A percentile compares a stretch with the other conserved stretches of the same genome.
Evolutionary conservation across 92 coral and sea anemone species (phyloP).

Genomic region (Epizoanthus fatuus): DNA sequence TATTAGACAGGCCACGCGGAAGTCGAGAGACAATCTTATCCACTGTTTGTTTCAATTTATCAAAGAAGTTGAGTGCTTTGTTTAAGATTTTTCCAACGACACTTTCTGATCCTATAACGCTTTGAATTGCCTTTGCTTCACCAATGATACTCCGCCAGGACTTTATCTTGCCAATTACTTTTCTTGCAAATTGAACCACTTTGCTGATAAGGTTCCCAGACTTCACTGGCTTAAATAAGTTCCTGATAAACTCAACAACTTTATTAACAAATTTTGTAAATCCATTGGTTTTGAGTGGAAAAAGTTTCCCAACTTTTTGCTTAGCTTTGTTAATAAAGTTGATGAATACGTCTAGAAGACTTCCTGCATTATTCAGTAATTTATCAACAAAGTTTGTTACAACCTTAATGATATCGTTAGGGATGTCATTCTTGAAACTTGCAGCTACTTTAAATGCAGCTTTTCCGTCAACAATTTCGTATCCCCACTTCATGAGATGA

Average conservation of each 20-base stretch:
- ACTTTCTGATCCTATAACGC: constrained; percentile 73
- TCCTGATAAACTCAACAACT: constrained; percentile 73
- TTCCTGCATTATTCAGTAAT: constrained; percentile 73
- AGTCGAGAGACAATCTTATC: constrained; percentile 74
- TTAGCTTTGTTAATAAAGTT: constrained; percentile 78
- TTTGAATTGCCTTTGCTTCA: constrained; percentile 79
- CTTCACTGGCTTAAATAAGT: constrained; percentile 79
- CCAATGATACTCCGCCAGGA: constrained; percentile 86
- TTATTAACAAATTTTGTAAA: constrained; percentile 85
- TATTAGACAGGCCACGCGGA: constrained; percentile 86
- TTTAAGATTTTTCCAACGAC: constrained; percentile 83
- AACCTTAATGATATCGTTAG: constrained; percentile 92
- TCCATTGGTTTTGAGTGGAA: constrained; percentile 77
- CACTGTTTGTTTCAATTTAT: constrained; percentile 79
- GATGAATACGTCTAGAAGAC: constrained; percentile 81
- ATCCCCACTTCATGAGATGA: constrained; percentile 75
- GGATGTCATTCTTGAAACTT: constrained; percentile 95
- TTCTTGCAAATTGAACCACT: constrained; percentile 79
- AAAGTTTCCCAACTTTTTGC: constrained; percentile 68
- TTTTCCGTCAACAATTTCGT: constrained; percentile 81
- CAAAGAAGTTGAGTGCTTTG: constrained; percentile 83
- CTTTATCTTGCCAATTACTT: constrained; percentile 65
- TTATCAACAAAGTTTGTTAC: constrained; percentile 92
- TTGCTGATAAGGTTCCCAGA: constrained; percentile 82
- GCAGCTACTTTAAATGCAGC: constrained; percentile 95